Percentiles rank a stretch among this genome's conserved stretches.
Evolutionary conservation across 30 jellyfish, hydroid and myxozoan species (phyloP).

Genomic region (Aurelia aurita): DNA sequence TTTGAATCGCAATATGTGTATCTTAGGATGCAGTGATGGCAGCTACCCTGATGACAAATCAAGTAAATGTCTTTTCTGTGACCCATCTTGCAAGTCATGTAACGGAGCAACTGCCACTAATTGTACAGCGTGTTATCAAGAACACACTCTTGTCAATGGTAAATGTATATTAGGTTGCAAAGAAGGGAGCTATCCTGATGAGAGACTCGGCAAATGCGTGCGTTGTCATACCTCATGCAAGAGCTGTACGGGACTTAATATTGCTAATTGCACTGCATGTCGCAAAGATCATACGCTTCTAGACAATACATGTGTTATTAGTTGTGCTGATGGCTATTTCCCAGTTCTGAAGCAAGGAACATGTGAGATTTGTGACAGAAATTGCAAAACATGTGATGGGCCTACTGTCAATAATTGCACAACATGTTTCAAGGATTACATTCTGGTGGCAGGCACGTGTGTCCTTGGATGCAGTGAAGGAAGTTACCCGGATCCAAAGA

Average conservation of each 20-base stretch:
- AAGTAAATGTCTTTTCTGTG: conserved; percentile 75
- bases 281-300: conserved; percentile 46
- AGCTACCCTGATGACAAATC: conserved; percentile 50
- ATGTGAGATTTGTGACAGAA: conserved; percentile 65
- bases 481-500: conserved; percentile 16
- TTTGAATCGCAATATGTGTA: conserved; percentile 42
- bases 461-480: conserved; percentile 60
- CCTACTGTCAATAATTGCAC: conserved; percentile 81
- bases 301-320: conserved; percentile 45
- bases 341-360: conserved; percentile 32
- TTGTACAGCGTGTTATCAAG: conserved; percentile 61
- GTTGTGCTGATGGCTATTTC: conserved; percentile 42
- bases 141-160: conserved; percentile 51
- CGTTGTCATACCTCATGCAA: conserved; percentile 86
- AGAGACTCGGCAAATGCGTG: conserved; percentile 63
- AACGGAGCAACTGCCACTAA: conserved; percentile 42
- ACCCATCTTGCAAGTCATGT: conserved; percentile 78
- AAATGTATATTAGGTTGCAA: conserved; percentile 49
- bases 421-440: conserved; percentile 47
- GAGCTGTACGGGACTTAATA: conserved; percentile 80
- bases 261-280: conserved; percentile 81
- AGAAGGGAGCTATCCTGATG: conserved; percentile 60
- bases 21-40: conserved; percentile 58
- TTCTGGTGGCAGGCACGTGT: conserved; percentile 50
- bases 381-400: conserved; percentile 81